Conservation (phyloP, 1,140 invertebrate genomes). For the Drosophila gunungcola region DNA sequence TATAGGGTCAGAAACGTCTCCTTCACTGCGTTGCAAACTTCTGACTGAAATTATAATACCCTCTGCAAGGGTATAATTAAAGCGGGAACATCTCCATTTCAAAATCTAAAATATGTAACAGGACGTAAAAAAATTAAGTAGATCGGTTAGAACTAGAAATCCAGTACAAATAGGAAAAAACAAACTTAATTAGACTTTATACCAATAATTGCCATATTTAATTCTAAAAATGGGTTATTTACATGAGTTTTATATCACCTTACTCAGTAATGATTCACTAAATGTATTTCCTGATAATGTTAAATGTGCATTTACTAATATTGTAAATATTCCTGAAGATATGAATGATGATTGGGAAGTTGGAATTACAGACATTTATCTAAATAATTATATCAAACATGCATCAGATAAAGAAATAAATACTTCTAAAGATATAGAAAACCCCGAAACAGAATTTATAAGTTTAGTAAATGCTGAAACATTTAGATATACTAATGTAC, state of each 20-base stretch:
- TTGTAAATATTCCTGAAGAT: too few relatives aligned
- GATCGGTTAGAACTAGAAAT: too few relatives aligned
- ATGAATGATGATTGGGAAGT: neutral
- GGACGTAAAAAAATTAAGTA: neutral
- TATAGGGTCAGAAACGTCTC: too few relatives aligned
- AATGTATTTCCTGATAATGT: neutral
- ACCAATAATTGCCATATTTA: neutral
- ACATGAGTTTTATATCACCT: neutral
- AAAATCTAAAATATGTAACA: neutral
- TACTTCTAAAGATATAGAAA: neutral
- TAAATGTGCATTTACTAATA: too few relatives aligned
- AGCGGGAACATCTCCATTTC: neutral
- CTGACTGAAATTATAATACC: too few relatives aligned
- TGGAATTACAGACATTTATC: neutral
- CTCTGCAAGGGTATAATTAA: too few relatives aligned
- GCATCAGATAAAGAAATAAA: neutral
- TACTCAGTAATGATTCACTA: neutral
- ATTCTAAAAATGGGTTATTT: neutral
- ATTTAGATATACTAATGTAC: neutral
- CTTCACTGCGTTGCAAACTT: too few relatives aligned
- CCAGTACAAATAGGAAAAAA: neutral
- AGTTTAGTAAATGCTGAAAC: neutral
- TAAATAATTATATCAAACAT: neutral
- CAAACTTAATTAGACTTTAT: neutral
- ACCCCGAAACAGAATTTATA: neutral